Evolutionary conservation across 2,797 vertebrate species (phyloP).

Genomic region (Vireo griseus): DNA sequence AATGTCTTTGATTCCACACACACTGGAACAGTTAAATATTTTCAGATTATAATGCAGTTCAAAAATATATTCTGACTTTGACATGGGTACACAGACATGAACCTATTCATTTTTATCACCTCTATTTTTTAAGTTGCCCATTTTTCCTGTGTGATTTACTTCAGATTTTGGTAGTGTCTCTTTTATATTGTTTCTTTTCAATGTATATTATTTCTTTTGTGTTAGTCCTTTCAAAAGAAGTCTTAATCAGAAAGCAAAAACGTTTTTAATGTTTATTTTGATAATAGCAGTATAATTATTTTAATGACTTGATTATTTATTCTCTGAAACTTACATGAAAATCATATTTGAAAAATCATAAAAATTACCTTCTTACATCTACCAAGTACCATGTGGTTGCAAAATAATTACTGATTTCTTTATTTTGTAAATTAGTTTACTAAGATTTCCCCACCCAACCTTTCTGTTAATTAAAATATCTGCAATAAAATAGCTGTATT

Average conservation of each 20-base stretch:
- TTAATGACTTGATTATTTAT: neutral
- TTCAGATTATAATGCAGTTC: neutral
- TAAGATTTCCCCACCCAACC: neutral
- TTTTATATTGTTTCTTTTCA: neutral
- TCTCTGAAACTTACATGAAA: neutral
- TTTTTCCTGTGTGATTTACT: neutral
- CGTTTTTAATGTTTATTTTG: neutral
- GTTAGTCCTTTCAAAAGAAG: neutral
- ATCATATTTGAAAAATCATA: neutral
- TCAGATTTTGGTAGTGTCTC: neutral
- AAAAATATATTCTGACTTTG: neutral
- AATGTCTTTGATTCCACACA: neutral
- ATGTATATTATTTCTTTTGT: neutral
- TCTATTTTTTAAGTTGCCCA: neutral
- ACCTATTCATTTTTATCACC: neutral
- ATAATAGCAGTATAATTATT: neutral
- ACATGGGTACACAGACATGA: neutral
- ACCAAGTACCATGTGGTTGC: neutral
- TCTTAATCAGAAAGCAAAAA: neutral
- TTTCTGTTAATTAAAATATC: neutral
- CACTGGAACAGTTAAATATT: neutral
- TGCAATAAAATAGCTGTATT: neutral
- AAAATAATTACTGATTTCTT: constrained; percentile 22
- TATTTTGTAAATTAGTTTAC: neutral
- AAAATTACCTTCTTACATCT: neutral